Base-by-base conservation (phyloP, 2,888 invertebrate species). In the Phorcus lineatus region DNA sequence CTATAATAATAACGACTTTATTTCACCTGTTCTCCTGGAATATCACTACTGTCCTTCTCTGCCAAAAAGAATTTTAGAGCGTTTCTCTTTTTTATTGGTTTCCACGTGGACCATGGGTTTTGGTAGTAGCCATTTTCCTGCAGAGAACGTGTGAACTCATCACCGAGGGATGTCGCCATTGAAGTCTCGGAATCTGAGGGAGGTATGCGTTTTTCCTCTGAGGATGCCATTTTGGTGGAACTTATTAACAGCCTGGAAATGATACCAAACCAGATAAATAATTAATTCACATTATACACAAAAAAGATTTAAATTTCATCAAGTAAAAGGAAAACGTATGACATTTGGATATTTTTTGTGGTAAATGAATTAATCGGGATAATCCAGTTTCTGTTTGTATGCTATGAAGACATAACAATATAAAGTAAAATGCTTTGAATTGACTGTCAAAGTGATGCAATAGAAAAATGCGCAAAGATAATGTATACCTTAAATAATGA, bases 1-100 rank as follows among this genome's bases (percentile, higher is more conserved):
- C n/a, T n/a, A n/a, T n/a, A n/a, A 36, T 2, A 3, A 66, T 11
- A 17, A 19, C 53, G 19, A 75, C 16, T 53, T 28, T 52, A 24
- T 40, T 62, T 67, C 19, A 83, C 83, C 57, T 81, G 55, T 79
- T 77, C 17, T 22, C 62, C 55, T 31, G 85, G 84, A 16, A 83
- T 76, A 55, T 85, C 83, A 40, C 82, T 76, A n/a, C 83, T 80
- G 62, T 80, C 77, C 54, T 78, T 83, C 1, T 76, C 80, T 17
- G 1, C 52, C 6, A 81, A 22, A 7, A 40, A 2, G 22, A 81
- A 80, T 31, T 76, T 81, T 13, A 81, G 54, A 9, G 76, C 16
- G 13, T 55, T n/a, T 13, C 7, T 17, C 3, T 70, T 17, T 11
- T 22, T 24, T 7, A 78, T 78, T 0, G 52, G 22, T 40, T 54